Base-by-base conservation (phyloP, 2,797 vertebrate genomes). In the Balearica regulorum region DNA sequence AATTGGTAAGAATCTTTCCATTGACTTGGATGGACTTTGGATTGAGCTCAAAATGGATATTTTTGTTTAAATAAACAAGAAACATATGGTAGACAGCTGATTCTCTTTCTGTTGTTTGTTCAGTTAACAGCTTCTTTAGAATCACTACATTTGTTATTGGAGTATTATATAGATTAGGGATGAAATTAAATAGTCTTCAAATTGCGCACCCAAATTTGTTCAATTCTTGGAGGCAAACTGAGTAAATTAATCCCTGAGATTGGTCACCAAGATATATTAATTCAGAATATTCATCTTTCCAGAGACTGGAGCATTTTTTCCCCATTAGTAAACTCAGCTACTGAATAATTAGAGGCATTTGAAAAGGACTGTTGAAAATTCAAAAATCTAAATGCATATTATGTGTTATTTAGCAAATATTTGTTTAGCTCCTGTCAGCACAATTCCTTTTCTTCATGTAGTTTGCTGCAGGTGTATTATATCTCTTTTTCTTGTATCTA, bases 61-160 rank as follows among this genome's bases (percentile, higher is more conserved):
- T 94, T 95, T 92, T 80, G 24, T 89, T 95, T 90, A 93, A 94
- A 87, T 77, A 87, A 95, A 73, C 41, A 73, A 62, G 73, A 90
- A 91, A 51, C 71, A 83, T 80, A 90, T 84, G 86, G 81, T 35
- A 87, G 73, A 46, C 68, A 92, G 78, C 78, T 83, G 86, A 94
- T 92, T 94, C 14, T 77, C 43, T 69, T 82, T 91, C 78, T 89
- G 44, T 39, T 96, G 76, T 88, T 96, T 90, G 70, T 70, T 96
- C 90, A 82, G 58, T 89, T 94, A 93, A 90, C 83, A 89, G 55
- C 80, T 92, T 95, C 66, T 87, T 87, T 46, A 70, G 43, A 93
- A 83, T 93, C 49, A n/a, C 60, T 79, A 13, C 44, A 55, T 92
- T 94, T 87, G 26, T 87, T 94, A 87, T 60, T 71, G 33, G 21